These are phyloP conservation scores for Tauraco erythrolophus DNA, from an alignment of 2,113 vertebrate genomes.

Conservation along the genomic window DNA sequence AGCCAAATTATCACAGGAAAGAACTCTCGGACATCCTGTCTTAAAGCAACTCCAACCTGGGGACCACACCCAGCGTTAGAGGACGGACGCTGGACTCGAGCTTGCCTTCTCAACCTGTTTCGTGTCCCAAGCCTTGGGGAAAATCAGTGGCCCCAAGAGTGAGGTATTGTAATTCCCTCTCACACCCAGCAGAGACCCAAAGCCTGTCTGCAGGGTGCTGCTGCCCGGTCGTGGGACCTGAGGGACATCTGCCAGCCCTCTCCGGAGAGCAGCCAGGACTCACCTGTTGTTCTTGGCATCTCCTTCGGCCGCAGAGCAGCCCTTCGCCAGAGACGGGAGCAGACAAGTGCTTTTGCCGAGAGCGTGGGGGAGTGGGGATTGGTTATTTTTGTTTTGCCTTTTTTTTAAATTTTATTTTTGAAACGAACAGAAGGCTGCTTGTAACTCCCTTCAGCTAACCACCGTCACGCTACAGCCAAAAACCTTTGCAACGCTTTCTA, in stretches of 20 bases:
- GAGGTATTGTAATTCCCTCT: fast-evolving
- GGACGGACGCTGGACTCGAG: fast-evolving
- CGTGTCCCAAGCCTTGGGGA: background rate
- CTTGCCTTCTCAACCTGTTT: background rate
- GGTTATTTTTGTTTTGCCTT: background rate
- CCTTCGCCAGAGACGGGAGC: background rate
- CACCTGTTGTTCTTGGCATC: background rate
- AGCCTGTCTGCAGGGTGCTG: background rate
- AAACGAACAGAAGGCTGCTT: background rate
- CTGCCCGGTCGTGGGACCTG: fast-evolving
- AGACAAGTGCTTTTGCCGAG: background rate
- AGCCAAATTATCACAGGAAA: fast-evolving
- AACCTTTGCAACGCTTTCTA: background rate
- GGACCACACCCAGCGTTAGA: background rate
- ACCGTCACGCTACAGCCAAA: background rate
- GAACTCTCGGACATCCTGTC: background rate
- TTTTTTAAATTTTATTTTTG: background rate
- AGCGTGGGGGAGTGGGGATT: background rate
- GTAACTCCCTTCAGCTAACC: background rate
- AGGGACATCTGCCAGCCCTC: background rate
- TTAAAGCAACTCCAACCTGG: background rate
- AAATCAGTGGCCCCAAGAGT: background rate
- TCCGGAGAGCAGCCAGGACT: background rate
- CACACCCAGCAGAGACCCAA: background rate
- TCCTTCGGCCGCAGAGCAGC: background rate